A percentile compares a stretch with the other conserved stretches of the same genome.
These are phyloP conservation scores for Drosophila ohnishii DNA, from an alignment of 1,140 invertebrate genomes.

Conservation along the genomic window DNA sequence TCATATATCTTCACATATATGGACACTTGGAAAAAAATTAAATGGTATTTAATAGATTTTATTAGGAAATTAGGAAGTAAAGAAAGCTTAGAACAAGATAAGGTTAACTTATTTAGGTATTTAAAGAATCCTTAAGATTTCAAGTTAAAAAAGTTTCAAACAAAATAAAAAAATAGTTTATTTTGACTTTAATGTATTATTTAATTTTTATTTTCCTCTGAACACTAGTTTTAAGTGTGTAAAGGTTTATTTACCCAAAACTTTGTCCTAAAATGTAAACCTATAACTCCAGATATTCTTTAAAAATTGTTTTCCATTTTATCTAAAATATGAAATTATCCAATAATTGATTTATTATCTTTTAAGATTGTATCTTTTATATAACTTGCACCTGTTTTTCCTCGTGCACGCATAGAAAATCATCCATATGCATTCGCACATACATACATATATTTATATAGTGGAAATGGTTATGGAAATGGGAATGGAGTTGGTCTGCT, in stretches of 20 bases:
- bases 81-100: background rate
- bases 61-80: background rate
- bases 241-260: background rate
- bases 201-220: background rate
- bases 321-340: too few relatives aligned
- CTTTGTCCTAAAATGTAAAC: too few relatives aligned
- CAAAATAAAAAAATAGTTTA: too few relatives aligned
- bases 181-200: background rate
- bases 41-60: background rate
- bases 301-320: background rate
- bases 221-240: background rate
- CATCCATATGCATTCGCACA: constrained; percentile 35
- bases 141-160: too few relatives aligned
- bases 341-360: background rate
- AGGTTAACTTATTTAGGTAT: too few relatives aligned
- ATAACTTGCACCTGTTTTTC: background rate
- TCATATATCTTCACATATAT: constrained; percentile 16
- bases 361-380: background rate
- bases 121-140: too few relatives aligned
- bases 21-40: constrained; percentile 9
- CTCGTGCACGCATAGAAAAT: constrained; percentile 26
- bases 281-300: too few relatives aligned
- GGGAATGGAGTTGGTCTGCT: constrained; percentile 30
- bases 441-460: constrained; percentile 47
- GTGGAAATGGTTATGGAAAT: constrained; percentile 51